Base-by-base conservation (phyloP, 2,113 vertebrate genomes). In the Pachyramphus minor region DNA sequence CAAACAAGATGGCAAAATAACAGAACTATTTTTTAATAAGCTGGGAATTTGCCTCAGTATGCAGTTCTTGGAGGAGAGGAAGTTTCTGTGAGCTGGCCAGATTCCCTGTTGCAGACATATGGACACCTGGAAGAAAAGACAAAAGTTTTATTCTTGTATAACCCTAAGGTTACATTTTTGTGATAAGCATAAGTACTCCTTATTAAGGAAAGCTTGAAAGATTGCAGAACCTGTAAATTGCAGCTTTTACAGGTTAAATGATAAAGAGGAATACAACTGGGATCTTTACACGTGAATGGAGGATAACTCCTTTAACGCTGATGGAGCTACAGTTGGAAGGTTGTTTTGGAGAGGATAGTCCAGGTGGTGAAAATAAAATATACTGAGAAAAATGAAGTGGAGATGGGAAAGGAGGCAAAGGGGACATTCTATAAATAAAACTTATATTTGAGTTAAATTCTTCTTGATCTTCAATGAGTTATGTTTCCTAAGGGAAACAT, bases 1-100 rank as follows among this genome's bases (percentile, higher is more conserved):
- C 74, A 96, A 97, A 95, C 86, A 95, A 93, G 88, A 95, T 66
- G 84, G 95, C 85, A 96, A 97, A 96, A 96, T 94, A 97, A 92
- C 77, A 95, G 64, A 97, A 94, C 42, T 97, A 96, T 96, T 96
- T 97, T 97, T 96, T 95, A 96, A 97, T 96, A 97, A 96, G 84
- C 94, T 94, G 96, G 92, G 96, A 96, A 96, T 96, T 96, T 73
- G 86, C 81, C 62, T 93, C 83, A 95, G 75, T 93, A 87, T 94
- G 94, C 80, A 82, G 73, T 81, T 93, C 96, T 84, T 79, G 74
- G 92, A 95, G 86, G 77, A 89, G 69, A 76, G 53, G 80, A 86
- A 59, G 91, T 72, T 89, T 90, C 62, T 92, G 49, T 12, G n/a
- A 93, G 86, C 89, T 95, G 92, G 87, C 92, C 77, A 64, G 88